phyloP scores from a whole-genome alignment of 1,140 invertebrate genomes.

The Drosophila mauritiana region DNA sequence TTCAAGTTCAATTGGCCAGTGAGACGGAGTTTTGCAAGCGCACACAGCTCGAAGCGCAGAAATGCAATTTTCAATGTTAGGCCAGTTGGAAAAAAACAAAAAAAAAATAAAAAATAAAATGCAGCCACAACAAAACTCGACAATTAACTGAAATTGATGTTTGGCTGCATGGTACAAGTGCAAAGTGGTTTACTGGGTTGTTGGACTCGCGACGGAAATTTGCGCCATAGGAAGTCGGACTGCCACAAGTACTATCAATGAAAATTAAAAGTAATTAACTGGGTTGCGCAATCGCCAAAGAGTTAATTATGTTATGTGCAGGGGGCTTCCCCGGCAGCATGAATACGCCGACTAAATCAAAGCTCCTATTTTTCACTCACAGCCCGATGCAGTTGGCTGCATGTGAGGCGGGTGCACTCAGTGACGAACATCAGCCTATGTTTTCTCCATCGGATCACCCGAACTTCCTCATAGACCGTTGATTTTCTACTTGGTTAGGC shows the following conservation, averaged over 20 bases:
- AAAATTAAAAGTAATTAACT: constrained; percentile 75
- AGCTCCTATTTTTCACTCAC: constrained; percentile 33
- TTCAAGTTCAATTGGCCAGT: constrained; percentile 48
- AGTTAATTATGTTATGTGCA: constrained; percentile 52
- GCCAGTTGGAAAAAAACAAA: constrained; percentile 11
- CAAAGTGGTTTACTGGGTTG: constrained; percentile 60
- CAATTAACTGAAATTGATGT: constrained; percentile 42
- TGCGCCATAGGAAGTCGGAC: constrained; percentile 57
- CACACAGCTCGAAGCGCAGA: constrained; percentile 20
- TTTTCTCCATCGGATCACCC: constrained; percentile 20
- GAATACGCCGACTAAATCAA: constrained; percentile 21
- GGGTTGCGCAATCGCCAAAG: constrained; percentile 56
- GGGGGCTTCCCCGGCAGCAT: constrained; percentile 7
- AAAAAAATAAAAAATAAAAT: not conserved
- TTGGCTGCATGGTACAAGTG: constrained; percentile 24
- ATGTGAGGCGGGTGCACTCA: constrained; percentile 18
- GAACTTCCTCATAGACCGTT: constrained; percentile 55
- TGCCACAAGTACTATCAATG: constrained; percentile 45
- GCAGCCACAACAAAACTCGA: constrained; percentile 11
- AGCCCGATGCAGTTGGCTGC: constrained; percentile 28
- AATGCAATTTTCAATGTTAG: constrained; percentile 66
- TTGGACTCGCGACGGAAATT: constrained; percentile 42
- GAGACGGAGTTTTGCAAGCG: constrained; percentile 8
- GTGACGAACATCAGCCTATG: constrained; percentile 15
- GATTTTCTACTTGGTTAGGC: constrained; percentile 46